These are phyloP conservation scores for Raja brachyura DNA, from an alignment of 2,113 vertebrate species.

Conservation along the genomic window DNA sequence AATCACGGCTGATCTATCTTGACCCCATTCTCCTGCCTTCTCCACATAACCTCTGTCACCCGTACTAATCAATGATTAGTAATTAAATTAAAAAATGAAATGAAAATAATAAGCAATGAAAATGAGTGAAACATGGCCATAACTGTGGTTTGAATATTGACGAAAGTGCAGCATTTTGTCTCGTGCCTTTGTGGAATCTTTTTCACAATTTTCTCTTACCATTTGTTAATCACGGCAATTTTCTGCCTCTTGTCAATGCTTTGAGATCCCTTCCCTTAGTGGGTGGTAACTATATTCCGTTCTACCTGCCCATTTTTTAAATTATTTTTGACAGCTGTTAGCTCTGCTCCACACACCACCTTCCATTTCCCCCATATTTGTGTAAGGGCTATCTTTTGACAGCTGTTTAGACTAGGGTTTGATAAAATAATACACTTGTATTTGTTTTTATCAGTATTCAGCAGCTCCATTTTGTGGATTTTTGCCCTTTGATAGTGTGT, in stretches of 20 bases:
- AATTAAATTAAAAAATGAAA: no score
- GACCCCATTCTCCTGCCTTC: no score
- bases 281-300: background rate
- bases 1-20: no score
- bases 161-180: background rate
- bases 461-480: conserved; percentile 52
- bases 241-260: background rate
- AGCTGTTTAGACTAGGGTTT: conserved; percentile 66
- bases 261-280: background rate
- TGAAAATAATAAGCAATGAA: no score
- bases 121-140: background rate
- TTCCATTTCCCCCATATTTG: conserved; percentile 69
- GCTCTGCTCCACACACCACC: conserved; percentile 47
- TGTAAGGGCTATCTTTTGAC: conserved; percentile 62
- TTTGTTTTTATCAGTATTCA: conserved; percentile 56
- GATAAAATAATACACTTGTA: conserved; percentile 61
- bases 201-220: background rate
- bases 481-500: conserved; percentile 53
- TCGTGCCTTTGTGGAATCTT: background rate
- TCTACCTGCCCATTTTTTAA: no score
- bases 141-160: background rate
- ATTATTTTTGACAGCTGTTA: conserved; percentile 14
- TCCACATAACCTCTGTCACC: no score
- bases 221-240: background rate
- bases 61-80: no score